Conservation (phyloP, 2,797 vertebrate species). For the Syngnathus rostellatus region DNA sequence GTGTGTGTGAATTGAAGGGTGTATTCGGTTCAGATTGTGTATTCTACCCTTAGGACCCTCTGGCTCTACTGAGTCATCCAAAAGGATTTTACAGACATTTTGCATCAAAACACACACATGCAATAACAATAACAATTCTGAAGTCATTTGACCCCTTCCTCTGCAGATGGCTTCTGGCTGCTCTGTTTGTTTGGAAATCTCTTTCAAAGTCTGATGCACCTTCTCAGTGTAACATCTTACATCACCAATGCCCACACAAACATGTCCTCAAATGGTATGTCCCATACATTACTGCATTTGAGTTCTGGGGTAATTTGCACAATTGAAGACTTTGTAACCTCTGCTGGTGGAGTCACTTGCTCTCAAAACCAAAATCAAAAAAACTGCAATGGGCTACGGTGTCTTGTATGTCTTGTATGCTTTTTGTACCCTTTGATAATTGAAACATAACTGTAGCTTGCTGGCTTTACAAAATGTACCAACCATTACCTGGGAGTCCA, state of each 20-base stretch:
- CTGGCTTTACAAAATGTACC: neutral
- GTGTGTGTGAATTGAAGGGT: conserved; percentile 43
- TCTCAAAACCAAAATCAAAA: neutral
- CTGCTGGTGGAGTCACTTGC: neutral
- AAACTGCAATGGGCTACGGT: neutral
- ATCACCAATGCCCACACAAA: conserved; percentile 15
- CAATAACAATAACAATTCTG: conserved; percentile 30
- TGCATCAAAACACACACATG: conserved; percentile 24
- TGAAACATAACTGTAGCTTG: neutral
- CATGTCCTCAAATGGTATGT: neutral
- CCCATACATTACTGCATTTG: neutral
- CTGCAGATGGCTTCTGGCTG: conserved; percentile 37
- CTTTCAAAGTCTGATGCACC: neutral
- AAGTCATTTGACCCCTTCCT: conserved; percentile 37
- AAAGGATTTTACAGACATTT: conserved; percentile 50
- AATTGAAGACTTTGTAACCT: neutral
- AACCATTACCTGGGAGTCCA: too few relatives aligned
- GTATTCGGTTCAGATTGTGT: conserved; percentile 50
- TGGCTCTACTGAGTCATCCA: conserved; percentile 60
- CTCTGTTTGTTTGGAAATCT: conserved; percentile 17
- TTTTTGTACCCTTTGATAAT: neutral
- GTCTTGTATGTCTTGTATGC: neutral
- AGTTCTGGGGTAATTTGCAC: neutral
- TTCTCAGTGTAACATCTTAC: conserved; percentile 5
- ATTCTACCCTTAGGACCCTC: conserved; percentile 52